Evolutionary conservation across 1,140 invertebrate species (phyloP).

Genomic region (Pteromalus puparum): DNA sequence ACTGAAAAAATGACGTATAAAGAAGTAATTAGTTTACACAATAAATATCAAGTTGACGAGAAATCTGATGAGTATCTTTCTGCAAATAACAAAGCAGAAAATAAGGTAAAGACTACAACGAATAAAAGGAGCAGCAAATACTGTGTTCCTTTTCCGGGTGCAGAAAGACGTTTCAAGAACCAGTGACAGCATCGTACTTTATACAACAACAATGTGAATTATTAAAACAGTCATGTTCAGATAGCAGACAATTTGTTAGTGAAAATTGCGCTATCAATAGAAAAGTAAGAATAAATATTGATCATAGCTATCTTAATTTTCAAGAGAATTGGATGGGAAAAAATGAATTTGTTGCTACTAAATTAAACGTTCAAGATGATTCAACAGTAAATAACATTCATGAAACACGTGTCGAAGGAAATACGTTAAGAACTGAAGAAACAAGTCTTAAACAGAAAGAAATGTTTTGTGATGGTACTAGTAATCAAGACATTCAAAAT

Average conservation of each 20-base stretch:
- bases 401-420: background rate
- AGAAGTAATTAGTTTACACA: background rate
- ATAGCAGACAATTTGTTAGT: background rate
- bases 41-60: too few relatives aligned
- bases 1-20: background rate
- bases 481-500: too few relatives aligned
- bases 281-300: background rate
- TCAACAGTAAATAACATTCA: background rate
- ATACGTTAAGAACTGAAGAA: background rate
- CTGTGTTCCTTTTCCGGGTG: background rate
- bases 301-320: background rate
- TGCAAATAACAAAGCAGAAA: too few relatives aligned
- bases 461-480: too few relatives aligned
- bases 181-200: too few relatives aligned
- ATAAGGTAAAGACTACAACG: too few relatives aligned
- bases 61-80: too few relatives aligned
- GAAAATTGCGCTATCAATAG: background rate
- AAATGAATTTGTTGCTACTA: background rate
- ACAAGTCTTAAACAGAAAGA: too few relatives aligned
- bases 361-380: background rate
- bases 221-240: background rate
- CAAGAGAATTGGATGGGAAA: background rate
- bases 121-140: background rate
- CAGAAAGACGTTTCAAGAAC: background rate
- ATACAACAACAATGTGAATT: background rate